Conservation (phyloP, 2,888 invertebrate species). For the Erannis defoliaria region DNA sequence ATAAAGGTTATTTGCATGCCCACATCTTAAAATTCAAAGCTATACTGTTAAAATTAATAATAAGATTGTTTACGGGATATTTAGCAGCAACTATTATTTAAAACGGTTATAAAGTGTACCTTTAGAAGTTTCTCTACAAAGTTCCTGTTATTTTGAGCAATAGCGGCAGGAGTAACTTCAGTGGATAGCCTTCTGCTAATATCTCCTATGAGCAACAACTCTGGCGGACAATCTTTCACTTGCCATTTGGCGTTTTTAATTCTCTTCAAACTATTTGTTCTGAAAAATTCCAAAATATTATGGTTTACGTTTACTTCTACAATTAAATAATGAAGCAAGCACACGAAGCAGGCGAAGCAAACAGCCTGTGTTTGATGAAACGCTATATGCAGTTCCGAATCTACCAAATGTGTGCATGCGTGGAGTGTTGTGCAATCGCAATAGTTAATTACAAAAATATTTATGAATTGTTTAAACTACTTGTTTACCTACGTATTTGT, state of each 20-base stretch:
- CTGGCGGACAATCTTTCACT: constrained; percentile 87
- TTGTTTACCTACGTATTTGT: background rate
- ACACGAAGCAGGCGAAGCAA: constrained; percentile 60
- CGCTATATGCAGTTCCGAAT: constrained; percentile 17
- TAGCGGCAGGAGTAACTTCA: constrained; percentile 93
- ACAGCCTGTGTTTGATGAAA: constrained; percentile 28
- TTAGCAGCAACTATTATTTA: no score
- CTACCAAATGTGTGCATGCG: constrained; percentile 25
- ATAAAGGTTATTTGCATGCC: no score
- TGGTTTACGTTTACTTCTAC: background rate
- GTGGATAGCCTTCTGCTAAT: constrained; percentile 86
- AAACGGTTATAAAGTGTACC: constrained; percentile 83
- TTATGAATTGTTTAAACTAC: background rate
- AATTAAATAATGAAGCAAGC: constrained; percentile 48
- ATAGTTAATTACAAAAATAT: background rate
- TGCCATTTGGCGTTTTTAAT: constrained; percentile 88
- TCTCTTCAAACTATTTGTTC: constrained; percentile 87
- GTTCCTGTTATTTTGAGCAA: constrained; percentile 98
- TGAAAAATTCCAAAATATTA: constrained; percentile 56
- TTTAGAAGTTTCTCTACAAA: constrained; percentile 99
- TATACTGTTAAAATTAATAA: no score
- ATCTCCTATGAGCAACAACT: constrained; percentile 73
- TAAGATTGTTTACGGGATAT: no score
- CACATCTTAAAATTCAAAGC: no score
- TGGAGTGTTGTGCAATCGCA: constrained; percentile 38